Percentiles rank a stretch among this genome's conserved stretches.
Conservation (phyloP, 2,888 invertebrate species). For the Halictus ligatus region DNA sequence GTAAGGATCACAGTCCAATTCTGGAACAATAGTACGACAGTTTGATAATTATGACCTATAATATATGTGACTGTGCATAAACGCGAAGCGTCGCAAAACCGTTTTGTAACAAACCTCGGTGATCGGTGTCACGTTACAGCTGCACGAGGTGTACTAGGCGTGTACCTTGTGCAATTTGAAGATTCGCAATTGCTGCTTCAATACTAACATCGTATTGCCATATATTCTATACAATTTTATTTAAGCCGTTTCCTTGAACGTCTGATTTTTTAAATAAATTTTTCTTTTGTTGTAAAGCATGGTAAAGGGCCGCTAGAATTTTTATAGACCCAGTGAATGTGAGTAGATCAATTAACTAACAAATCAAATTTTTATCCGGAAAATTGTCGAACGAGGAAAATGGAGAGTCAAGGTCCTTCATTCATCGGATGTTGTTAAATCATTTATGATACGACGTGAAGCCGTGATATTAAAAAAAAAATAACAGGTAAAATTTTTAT, state of each 20-base stretch:
- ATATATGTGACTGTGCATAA: conserved; percentile 55
- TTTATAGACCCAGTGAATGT: no score
- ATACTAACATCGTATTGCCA: background rate
- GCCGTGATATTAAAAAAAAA: no score
- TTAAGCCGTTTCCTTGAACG: no score
- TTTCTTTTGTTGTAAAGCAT: background rate
- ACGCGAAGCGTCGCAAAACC: conserved; percentile 52
- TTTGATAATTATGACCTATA: conserved; percentile 66
- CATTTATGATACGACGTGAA: background rate
- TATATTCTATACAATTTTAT: background rate
- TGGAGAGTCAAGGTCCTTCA: no score
- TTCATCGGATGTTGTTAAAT: background rate
- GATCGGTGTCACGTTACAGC: conserved; percentile 53
- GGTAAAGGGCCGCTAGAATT: no score
- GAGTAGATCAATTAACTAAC: no score
- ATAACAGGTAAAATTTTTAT: background rate
- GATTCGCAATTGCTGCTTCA: background rate
- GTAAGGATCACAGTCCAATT: conserved; percentile 71
- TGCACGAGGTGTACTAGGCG: conserved; percentile 21
- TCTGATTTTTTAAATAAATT: no score
- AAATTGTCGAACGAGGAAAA: no score
- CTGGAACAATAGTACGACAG: conserved; percentile 64
- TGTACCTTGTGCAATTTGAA: conserved; percentile 14
- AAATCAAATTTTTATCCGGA: no score
- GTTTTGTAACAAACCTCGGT: conserved; percentile 55